Evolutionary conservation across 2,797 vertebrate genomes (phyloP).

Genomic region (Phrynocephalus guinanensis): DNA sequence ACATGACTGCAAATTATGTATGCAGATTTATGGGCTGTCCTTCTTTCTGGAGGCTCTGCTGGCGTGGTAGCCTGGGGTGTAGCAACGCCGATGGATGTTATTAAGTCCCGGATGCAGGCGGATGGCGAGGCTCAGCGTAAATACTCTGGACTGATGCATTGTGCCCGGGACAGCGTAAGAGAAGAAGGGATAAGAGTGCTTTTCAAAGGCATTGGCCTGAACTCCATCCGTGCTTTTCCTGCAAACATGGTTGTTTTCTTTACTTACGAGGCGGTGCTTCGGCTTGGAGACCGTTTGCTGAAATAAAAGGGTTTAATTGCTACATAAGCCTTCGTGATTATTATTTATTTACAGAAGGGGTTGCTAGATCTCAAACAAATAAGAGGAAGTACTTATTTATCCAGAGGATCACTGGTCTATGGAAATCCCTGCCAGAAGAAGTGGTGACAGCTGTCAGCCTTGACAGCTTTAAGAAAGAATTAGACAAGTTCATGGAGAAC

Average conservation of each 20-base stretch:
- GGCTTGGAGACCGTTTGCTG: slow-evolving; percentile 62
- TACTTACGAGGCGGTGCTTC: slow-evolving; percentile 84
- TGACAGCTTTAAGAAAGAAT: too few species aligned
- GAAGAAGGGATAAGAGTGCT: slow-evolving; percentile 86
- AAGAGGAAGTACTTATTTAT: too few species aligned
- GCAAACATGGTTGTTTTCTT: slow-evolving; percentile 92
- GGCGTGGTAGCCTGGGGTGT: slow-evolving; percentile 88
- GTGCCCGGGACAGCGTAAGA: slow-evolving; percentile 81
- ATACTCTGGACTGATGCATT: slow-evolving; percentile 88
- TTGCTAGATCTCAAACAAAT: not conserved
- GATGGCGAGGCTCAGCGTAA: slow-evolving; percentile 80
- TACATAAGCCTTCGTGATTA: not conserved
- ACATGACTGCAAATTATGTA: not conserved
- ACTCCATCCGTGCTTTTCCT: slow-evolving; percentile 90
- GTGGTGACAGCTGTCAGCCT: too few species aligned
- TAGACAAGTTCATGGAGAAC: too few species aligned
- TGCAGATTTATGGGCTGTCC: slow-evolving; percentile 82
- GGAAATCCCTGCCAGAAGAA: too few species aligned
- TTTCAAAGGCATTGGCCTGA: slow-evolving; percentile 89
- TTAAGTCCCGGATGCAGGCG: slow-evolving; percentile 91
- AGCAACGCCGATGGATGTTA: slow-evolving; percentile 92
- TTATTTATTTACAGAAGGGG: not conserved
- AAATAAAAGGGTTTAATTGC: slow-evolving; percentile 44
- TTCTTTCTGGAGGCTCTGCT: slow-evolving; percentile 88
- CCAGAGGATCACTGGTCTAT: too few species aligned